These are phyloP conservation scores for Tortricodes alternella DNA, from an alignment of 2,888 invertebrate genomes.

Conservation along the genomic window DNA sequence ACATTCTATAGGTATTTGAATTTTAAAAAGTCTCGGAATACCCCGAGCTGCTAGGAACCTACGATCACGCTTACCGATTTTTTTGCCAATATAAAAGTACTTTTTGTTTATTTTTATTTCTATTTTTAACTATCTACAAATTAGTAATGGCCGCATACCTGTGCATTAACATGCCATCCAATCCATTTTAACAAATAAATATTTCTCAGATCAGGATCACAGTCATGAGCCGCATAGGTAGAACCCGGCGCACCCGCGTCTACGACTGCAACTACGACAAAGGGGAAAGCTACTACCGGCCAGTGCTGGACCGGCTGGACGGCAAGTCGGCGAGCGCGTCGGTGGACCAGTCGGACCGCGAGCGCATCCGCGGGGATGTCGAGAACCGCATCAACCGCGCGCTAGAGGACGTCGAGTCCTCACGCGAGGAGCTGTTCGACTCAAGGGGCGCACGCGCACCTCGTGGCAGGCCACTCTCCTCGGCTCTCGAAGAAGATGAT, in stretches of 20 bases:
- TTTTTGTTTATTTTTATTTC: too few species aligned
- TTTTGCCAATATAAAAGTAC: too few species aligned
- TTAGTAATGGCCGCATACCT: too few species aligned
- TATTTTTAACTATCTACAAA: too few species aligned
- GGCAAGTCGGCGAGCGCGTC: conserved; percentile 75
- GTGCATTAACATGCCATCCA: too few species aligned
- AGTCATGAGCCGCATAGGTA: conserved; percentile 71
- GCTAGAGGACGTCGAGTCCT: conserved; percentile 58
- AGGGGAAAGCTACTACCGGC: conserved; percentile 91
- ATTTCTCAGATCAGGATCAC: conserved; percentile 36
- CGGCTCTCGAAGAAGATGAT: conserved; percentile 74
- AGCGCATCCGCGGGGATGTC: conserved; percentile 59
- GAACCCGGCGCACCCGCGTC: conserved; percentile 90
- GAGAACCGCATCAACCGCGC: conserved; percentile 67
- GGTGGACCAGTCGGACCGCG: conserved; percentile 63
- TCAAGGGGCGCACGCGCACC: conserved; percentile 83
- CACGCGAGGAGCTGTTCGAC: conserved; percentile 84
- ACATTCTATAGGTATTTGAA: too few species aligned
- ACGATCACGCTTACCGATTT: too few species aligned
- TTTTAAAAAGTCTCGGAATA: too few species aligned
- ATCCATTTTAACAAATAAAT: too few species aligned
- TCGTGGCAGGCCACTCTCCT: conserved; percentile 67
- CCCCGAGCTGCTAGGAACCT: too few species aligned
- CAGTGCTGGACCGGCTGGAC: conserved; percentile 89
- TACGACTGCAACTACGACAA: conserved; percentile 94